Base-by-base conservation (phyloP, 2,113 vertebrate species). In the Choloepus hoffmanni region DNA sequence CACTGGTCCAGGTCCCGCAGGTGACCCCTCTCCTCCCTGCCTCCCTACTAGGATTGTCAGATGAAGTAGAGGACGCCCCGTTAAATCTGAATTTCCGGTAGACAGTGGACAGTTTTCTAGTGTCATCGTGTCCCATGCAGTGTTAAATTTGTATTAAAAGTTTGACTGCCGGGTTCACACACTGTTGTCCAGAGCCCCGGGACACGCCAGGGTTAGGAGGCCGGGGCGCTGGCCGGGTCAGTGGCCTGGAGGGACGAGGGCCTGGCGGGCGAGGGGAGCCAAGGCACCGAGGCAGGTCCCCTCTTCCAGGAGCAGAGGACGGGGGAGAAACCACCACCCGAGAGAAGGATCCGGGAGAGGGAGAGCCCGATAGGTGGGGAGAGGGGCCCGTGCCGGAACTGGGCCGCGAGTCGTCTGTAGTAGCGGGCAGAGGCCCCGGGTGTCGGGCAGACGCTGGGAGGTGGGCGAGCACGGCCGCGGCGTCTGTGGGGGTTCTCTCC, bases 361-460 rank as follows among this genome's bases (percentile, higher is more conserved):
- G 63, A 5, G 11, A 26, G 3, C 1, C 0, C 1, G 19, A 40
- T 28, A 68, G 63, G 10, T 53, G 4, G 9, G 72, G 24, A 79
- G 60, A 85, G 58, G 53, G 43, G 43, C 43, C 43, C 43, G 43
- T 45, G 43, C 43, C 43, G 43, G 43, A 45, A 3, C 7, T 4
- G 43, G 4, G 43, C 43, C 43, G 43, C 43, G 43, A 45, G 43
- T 45, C 7, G 36, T 58, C 26, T 70, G 58, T 23, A 50, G 73
- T 19, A 23, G 24, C 62, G 7, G 74, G 82, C 5, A 2, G 73
- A 36, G 0, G 1, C 18, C 0, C 79, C 2, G 0, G 11, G 84
- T 45, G 67, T 5, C 2, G 3, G 83, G 81, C 79, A 60, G 92
- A 67, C 48, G 85, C 74, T 55, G 67, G 85, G 40, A 10, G 89